A percentile compares a stretch with the other conserved stretches of the same genome.
Evolutionary conservation across 2,888 invertebrate species (phyloP).

Genomic region (Frankliniella intonsa): DNA sequence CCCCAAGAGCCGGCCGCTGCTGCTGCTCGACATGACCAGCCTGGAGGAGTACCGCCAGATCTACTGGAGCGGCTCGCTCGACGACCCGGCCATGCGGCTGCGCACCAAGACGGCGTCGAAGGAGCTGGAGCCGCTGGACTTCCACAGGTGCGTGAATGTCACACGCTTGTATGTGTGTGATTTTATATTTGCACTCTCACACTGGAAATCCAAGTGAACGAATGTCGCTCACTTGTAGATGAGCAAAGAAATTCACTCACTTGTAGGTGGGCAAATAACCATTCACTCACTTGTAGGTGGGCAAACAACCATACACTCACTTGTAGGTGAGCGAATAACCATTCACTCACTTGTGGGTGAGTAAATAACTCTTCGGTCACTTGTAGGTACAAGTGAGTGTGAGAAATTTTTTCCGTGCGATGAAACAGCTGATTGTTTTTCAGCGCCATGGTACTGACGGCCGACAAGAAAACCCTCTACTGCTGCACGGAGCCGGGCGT

Average conservation of each 20-base stretch:
- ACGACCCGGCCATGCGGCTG: conserved; percentile 66
- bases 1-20: conserved; percentile 64
- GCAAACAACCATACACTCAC: too few species aligned
- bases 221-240: too few species aligned
- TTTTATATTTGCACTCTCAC: too few species aligned
- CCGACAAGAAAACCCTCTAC: conserved; percentile 61
- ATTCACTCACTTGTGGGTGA: too few species aligned
- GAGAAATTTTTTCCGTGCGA: too few species aligned
- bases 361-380: too few species aligned
- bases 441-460: conserved; percentile 65
- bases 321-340: too few species aligned
- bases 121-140: conserved; percentile 55
- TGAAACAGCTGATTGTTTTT: conserved; percentile 34
- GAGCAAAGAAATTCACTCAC: too few species aligned
- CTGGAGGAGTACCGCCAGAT: conserved; percentile 64
- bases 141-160: conserved; percentile 59
- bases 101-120: conserved; percentile 55
- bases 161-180: too few species aligned
- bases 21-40: conserved; percentile 67
- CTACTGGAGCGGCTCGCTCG: conserved; percentile 78
- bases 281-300: too few species aligned
- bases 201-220: too few species aligned
- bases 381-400: not conserved
- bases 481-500: conserved; percentile 61
- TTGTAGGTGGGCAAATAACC: too few species aligned